phyloP scores from a whole-genome alignment of 2,797 vertebrate genomes.

The Apodemus agrarius region DNA sequence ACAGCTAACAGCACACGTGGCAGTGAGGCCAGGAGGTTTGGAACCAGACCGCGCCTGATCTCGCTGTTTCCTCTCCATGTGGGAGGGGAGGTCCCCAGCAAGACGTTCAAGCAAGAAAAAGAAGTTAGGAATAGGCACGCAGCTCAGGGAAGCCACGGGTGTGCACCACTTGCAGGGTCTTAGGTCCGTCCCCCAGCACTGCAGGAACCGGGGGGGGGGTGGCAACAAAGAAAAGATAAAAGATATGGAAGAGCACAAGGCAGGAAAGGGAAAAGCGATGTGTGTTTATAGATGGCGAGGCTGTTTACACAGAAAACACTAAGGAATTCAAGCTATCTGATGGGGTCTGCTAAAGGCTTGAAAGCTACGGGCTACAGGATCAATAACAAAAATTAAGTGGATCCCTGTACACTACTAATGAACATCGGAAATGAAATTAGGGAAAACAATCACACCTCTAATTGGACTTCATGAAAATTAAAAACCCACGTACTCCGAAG shows the following conservation, averaged over 20 bases:
- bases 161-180: too few species aligned
- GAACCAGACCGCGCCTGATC: not conserved
- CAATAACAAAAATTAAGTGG: not conserved
- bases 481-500: not conserved
- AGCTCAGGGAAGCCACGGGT: too few species aligned
- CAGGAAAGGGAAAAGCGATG: not conserved
- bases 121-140: not conserved
- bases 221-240: not conserved
- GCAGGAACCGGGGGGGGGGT: too few species aligned
- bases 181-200: not conserved
- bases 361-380: not conserved
- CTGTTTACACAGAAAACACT: not conserved
- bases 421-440: conserved; percentile 23
- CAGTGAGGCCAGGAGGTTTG: not conserved
- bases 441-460: not conserved
- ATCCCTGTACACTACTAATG: not conserved
- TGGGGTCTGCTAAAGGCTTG: not conserved
- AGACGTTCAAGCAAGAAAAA: not conserved
- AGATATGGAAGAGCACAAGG: not conserved
- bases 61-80: not conserved
- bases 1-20: not conserved
- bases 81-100: not conserved
- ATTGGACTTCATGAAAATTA: not conserved
- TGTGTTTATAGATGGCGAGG: not conserved
- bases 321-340: not conserved